Evolutionary conservation across 2,113 vertebrate species (phyloP), one percentile per base, ranked within the genome.

Genomic region (Arenaria interpres): DNA sequence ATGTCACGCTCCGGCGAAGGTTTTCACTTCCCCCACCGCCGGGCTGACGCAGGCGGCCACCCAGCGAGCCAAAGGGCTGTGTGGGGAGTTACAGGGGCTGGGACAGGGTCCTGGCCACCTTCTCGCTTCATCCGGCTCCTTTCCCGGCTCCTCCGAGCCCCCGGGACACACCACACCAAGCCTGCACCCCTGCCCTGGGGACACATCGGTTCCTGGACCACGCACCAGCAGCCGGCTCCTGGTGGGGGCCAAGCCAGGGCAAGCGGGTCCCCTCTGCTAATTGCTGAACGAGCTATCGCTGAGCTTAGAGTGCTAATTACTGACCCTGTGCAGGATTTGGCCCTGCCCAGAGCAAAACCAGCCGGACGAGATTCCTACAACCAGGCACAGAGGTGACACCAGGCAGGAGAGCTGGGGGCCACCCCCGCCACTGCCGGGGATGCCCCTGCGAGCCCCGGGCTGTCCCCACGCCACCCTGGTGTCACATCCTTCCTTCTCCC

Each of bases 161-260:
- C 48, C 0, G 0, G 48, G 15, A 24, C n/a, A 4, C 0, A 0
- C 25, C 1, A 0, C n/a, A 30, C 5, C 1, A 12, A 54, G n/a
- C 4, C 53, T 71, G 50, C 2, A 0, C 32, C 28, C 23, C 18
- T 2, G 1, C 10, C 32, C 43, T 0, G 0, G 30, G 59, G 33
- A n/a, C 64, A 20, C 22, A 21, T 0, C 12, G 60, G 12, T 53
- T 12, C 45, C 0, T 1, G 56, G 30, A 7, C 45, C 25, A 0
- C 4, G 25, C 16, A 33, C 12, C 1, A 2, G 39, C 60, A 59
- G n/a, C 71, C 4, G 0, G 46, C 32, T 83, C 2, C 0, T 8
- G 23, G 7, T 9, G 51, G 53, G 64, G 43, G 35, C 9, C 0
- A 2, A 78, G 41, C 7, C 1, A 2, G n/a, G 24, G 25, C 0